phyloP scores from a whole-genome alignment of 2,888 invertebrate genomes.

The Eugnorisma glareosa region DNA sequence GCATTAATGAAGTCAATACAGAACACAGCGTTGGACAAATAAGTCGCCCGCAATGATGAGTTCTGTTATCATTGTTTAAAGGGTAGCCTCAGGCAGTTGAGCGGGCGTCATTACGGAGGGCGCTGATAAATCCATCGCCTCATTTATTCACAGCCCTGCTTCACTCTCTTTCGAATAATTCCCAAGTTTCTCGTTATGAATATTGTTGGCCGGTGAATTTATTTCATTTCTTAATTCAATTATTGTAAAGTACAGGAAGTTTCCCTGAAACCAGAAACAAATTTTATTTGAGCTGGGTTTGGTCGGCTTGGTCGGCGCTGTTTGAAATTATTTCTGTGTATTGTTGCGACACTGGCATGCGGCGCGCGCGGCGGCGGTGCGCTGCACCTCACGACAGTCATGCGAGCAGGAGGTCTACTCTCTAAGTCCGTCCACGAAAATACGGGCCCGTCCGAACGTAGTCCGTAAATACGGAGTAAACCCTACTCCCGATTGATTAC shows the following conservation, averaged over 20 bases:
- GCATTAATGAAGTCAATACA: neutral
- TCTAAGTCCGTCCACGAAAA: too few species aligned
- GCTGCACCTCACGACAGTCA: neutral
- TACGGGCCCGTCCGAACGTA: too few species aligned
- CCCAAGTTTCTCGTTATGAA: slow-evolving; percentile 47
- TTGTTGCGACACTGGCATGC: slow-evolving; percentile 8
- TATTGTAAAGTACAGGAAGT: slow-evolving; percentile 56
- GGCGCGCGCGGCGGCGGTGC: neutral
- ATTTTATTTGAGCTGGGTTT: slow-evolving; percentile 25
- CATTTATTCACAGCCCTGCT: slow-evolving; percentile 43
- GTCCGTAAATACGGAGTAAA: too few species aligned
- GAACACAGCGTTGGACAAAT: neutral
- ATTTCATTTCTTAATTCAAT: slow-evolving; percentile 62
- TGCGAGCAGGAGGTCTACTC: too few species aligned
- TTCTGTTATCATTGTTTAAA: neutral
- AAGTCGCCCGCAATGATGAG: neutral
- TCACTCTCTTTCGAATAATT: slow-evolving; percentile 46
- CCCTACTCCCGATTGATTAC: too few species aligned
- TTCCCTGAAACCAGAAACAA: slow-evolving; percentile 18
- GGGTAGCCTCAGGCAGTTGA: too few species aligned
- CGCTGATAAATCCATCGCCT: slow-evolving; percentile 38
- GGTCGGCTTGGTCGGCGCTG: slow-evolving; percentile 13
- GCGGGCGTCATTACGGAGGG: neutral
- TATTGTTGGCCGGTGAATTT: slow-evolving; percentile 59
- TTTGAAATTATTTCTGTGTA: slow-evolving; percentile 30